phyloP scores from a whole-genome alignment of 2,888 invertebrate species.

The Archips crataeganus region DNA sequence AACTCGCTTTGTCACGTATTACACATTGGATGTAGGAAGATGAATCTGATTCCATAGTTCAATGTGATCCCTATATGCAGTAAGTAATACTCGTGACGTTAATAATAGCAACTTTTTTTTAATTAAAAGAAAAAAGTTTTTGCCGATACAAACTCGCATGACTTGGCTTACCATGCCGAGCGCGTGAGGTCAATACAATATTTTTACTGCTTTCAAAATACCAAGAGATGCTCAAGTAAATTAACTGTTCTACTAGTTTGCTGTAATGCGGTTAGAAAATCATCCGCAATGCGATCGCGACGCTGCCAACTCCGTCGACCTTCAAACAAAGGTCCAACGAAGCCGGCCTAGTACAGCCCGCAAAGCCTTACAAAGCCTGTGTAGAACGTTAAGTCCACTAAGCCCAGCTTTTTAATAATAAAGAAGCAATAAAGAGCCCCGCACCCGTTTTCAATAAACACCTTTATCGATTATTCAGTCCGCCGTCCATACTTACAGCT shows the following conservation, averaged over 20 bases:
- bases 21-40: no score
- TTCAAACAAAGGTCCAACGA: conserved; percentile 14
- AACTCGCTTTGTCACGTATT: no score
- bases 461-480: conserved; percentile 86
- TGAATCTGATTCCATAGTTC: no score
- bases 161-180: no score
- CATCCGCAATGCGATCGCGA: conserved; percentile 35
- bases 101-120: no score
- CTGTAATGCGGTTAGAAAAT: conserved; percentile 31
- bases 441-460: conserved; percentile 86
- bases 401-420: conserved; percentile 75
- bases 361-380: neutral
- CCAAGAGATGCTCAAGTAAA: neutral
- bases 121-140: no score
- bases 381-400: conserved; percentile 48
- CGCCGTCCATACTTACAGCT: conserved; percentile 84
- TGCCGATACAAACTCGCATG: no score
- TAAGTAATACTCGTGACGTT: no score
- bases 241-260: conserved; percentile 16
- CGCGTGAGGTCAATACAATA: no score
- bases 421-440: conserved; percentile 83
- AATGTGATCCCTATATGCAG: no score
- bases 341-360: conserved; percentile 8
- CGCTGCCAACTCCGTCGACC: conserved; percentile 37
- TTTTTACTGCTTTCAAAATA: no score